Conservation (phyloP, 2,888 invertebrate genomes). For the Protula sp. region DNA sequence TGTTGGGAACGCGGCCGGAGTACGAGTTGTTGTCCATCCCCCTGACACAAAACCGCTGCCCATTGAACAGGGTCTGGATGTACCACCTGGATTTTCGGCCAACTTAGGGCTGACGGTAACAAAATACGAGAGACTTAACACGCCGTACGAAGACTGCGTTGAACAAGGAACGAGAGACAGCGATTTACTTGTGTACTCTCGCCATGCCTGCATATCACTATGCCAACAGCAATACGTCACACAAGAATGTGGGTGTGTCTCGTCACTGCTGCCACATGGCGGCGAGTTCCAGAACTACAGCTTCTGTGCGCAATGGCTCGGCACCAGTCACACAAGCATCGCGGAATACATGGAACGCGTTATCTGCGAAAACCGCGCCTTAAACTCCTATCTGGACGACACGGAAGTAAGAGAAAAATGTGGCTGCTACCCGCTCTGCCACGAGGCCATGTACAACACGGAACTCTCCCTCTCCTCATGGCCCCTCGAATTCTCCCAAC, state of each 20-base stretch:
- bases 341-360: background rate
- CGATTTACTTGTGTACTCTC: constrained; percentile 6
- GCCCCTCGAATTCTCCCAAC: constrained; percentile 6
- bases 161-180: background rate
- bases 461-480: constrained; percentile 6
- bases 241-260: constrained; percentile 6
- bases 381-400: background rate
- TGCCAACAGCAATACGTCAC: constrained; percentile 14
- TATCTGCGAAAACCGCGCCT: constrained; percentile 1
- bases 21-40: constrained; percentile 44
- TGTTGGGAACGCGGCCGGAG: constrained; percentile 42
- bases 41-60: constrained; percentile 46
- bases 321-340: background rate
- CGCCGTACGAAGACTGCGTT: constrained; percentile 7
- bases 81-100: constrained; percentile 46
- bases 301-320: constrained; percentile 9
- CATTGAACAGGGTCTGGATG: constrained; percentile 45
- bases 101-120: constrained; percentile 3
- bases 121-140: background rate
- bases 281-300: background rate
- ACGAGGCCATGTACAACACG: background rate
- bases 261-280: constrained; percentile 4
- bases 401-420: background rate
- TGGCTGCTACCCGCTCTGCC: constrained; percentile 1
- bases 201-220: constrained; percentile 5